Conservation (phyloP, 1,140 invertebrate genomes). For the Akabosia matsudoensis region DNA sequence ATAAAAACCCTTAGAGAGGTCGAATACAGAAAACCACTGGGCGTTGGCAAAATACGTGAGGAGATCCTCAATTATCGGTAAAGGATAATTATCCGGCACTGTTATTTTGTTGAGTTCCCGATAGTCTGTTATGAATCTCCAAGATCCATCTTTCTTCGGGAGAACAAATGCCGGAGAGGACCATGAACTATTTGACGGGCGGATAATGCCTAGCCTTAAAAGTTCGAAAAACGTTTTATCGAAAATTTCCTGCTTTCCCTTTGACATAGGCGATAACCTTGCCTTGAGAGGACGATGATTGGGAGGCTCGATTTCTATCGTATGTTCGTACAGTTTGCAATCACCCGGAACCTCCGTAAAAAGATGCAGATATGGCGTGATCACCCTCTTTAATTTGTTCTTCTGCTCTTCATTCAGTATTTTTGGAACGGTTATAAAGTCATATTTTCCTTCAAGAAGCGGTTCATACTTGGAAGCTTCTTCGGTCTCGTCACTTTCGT, state of each 20-base stretch:
- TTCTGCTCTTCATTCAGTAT: not conserved
- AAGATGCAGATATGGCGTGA: not conserved
- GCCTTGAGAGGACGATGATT: slow-evolving; percentile 11
- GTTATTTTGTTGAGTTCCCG: slow-evolving; percentile 40
- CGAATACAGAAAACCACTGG: slow-evolving; percentile 49
- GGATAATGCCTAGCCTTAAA: not conserved
- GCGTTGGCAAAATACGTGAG: slow-evolving; percentile 33
- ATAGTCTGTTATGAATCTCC: not conserved
- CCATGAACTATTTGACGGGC: not conserved
- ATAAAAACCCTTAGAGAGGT: slow-evolving; percentile 55
- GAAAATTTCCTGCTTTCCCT: slow-evolving; percentile 26
- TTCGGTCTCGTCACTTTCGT: not conserved
- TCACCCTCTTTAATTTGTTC: not conserved
- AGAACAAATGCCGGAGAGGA: not conserved
- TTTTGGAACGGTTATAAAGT: not conserved
- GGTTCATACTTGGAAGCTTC: not conserved
- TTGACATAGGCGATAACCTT: slow-evolving; percentile 21
- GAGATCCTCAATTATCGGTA: slow-evolving; percentile 45
- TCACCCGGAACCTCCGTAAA: not conserved
- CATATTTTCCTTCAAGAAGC: not conserved
- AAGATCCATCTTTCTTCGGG: not conserved
- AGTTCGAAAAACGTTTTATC: slow-evolving; percentile 1
- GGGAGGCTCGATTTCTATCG: not conserved
- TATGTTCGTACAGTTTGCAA: slow-evolving; percentile 6
- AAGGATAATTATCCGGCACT: slow-evolving; percentile 51